Evolutionary conservation across 2,113 vertebrate genomes (phyloP).

Genomic region (Malaclemys terrapin): DNA sequence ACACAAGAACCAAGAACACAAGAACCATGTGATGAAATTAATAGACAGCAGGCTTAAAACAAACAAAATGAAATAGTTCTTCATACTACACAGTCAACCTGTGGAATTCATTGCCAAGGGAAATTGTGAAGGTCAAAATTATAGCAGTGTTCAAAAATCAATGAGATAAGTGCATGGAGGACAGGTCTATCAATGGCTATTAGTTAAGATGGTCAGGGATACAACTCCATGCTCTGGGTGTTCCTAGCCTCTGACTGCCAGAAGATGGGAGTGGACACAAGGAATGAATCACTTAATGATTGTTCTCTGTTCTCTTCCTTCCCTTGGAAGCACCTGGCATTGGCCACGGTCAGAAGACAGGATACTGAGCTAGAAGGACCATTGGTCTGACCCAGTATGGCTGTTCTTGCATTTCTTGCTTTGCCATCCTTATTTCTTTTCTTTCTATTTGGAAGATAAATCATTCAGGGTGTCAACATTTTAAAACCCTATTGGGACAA

Average conservation of each 20-base stretch:
- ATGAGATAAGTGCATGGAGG: no score
- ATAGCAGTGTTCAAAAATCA: neutral
- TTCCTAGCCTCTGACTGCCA: neutral
- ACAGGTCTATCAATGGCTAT: neutral
- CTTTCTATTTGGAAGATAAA: neutral
- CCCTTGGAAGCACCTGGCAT: neutral
- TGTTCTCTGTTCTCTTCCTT: neutral
- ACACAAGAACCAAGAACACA: neutral
- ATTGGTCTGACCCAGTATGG: neutral
- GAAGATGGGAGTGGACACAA: neutral
- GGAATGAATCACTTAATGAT: neutral
- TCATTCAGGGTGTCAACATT: neutral
- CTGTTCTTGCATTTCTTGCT: neutral
- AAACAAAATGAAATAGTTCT: neutral
- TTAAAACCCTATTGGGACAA: neutral
- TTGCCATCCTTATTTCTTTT: neutral
- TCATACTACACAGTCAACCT: neutral
- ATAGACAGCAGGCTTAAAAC: neutral
- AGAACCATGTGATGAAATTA: neutral
- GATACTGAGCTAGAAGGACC: neutral
- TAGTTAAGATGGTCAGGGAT: neutral
- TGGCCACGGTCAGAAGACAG: neutral
- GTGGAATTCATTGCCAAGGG: neutral
- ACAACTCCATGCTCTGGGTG: no score
- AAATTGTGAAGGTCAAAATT: neutral